Percentiles rank a stretch among this genome's conserved stretches.
Evolutionary conservation across 2,113 vertebrate species (phyloP).

Genomic region (Chloropsis cyanopogon): DNA sequence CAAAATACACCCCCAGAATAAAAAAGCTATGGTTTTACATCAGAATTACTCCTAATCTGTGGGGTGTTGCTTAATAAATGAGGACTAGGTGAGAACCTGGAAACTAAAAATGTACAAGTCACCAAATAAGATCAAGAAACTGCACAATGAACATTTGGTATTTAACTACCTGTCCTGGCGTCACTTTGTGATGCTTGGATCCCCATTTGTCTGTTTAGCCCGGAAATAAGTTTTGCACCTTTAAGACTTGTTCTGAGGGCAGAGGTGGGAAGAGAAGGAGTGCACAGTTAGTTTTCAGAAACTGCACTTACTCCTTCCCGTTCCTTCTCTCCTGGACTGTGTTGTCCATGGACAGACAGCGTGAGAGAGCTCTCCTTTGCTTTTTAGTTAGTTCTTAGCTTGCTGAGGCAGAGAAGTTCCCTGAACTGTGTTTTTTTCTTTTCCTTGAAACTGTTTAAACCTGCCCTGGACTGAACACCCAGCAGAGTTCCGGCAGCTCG

Average conservation of each 20-base stretch:
- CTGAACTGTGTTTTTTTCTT: background rate
- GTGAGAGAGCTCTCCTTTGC: background rate
- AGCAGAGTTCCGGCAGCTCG: background rate
- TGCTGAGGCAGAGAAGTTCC: background rate
- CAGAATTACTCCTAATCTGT: background rate
- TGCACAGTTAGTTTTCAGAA: rapidly evolving
- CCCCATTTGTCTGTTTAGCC: background rate
- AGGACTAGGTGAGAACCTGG: background rate
- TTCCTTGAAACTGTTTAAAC: background rate
- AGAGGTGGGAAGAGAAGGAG: background rate
- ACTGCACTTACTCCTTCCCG: background rate
- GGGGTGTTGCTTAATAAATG: background rate
- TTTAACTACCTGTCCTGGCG: background rate
- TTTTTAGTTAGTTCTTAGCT: background rate
- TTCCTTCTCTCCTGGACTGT: background rate
- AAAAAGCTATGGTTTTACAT: background rate
- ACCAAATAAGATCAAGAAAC: background rate
- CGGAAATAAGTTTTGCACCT: background rate
- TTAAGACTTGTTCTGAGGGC: background rate
- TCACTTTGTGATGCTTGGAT: background rate
- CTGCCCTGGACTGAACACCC: background rate
- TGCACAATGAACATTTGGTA: background rate
- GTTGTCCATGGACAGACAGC: background rate
- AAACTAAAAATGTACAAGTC: background rate
- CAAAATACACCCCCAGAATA: background rate